Base-by-base conservation (phyloP, 2,888 invertebrate species). In the Iphiclides podalirius region DNA sequence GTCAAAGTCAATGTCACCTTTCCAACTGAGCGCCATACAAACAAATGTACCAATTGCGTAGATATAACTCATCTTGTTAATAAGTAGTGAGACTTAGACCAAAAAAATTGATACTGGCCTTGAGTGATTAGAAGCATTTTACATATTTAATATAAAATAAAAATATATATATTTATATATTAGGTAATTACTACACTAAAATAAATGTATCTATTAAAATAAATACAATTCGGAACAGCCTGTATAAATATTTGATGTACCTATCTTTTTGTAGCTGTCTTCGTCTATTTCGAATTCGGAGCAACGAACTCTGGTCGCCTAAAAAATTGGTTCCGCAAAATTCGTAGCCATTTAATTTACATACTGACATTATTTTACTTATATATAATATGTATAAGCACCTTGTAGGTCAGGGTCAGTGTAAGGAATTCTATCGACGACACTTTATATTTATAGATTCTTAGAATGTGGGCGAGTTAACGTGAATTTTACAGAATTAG, bases 1-100 rank as follows among this genome's bases (percentile, higher is more conserved):
- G 31, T 54, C 81, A 83, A 81, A 79, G 82, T 83, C 84, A 85
- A 84, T 84, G 86, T 84, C 83, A 82, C 79, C 79, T 81, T 75
- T 73, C 69, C 67, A 72, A 37, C 26, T 26, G 26, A 9, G 9
- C 26, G 26, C 9, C 63, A n/a, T 69, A 61, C 34, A n/a, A n/a
- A n/a, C n/a, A n/a, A n/a, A n/a, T n/a, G n/a, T n/a, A n/a, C 14
- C 40, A 41, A 45, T 33, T 34, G 15, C 35, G 35, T 40, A 4
- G 28, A n/a, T 42, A 31, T 20, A 20, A 2, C 26, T 42, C 17
- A 8, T 20, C 28, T 7, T 13, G 9, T 11, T 31, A 2, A 26
- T 26, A 26, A 26, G 9, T 26, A 4, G 9, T 26, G 26, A 9
- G 26, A 6, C 8, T 26, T 26, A 26, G 9, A 26, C 3, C 20